A percentile compares a stretch with the other conserved stretches of the same genome.
These are phyloP conservation scores for Cyphomyrus plagiostoma DNA, from an alignment of 2,113 vertebrate genomes.

Conservation along the genomic window DNA sequence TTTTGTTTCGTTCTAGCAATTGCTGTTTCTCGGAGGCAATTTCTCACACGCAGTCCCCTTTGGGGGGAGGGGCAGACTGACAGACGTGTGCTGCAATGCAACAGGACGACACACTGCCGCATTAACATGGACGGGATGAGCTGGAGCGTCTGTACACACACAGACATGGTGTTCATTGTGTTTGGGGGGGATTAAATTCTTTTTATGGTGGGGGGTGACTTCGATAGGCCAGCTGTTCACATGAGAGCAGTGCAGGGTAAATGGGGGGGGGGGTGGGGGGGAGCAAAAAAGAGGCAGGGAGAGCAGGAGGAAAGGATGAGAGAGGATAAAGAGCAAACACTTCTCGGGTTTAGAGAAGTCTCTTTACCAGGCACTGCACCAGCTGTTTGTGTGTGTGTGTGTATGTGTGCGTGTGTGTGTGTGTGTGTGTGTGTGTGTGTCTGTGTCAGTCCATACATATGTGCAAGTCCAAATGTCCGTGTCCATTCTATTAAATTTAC, in stretches of 20 bases:
- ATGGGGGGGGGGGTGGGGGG: slow-evolving; percentile 24
- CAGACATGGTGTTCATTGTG: slow-evolving; percentile 45
- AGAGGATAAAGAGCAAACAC: slow-evolving; percentile 32
- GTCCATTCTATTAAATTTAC: background rate
- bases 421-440: background rate
- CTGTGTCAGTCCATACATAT: background rate
- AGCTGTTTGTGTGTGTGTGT: background rate
- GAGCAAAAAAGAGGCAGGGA: slow-evolving; percentile 22
- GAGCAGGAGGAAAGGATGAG: slow-evolving; percentile 17
- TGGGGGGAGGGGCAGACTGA: background rate
- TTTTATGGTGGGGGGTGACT: slow-evolving; percentile 33
- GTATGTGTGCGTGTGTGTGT: background rate
- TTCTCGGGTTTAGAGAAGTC: background rate
- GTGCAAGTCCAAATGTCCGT: background rate
- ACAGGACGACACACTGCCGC: background rate
- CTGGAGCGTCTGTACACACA: slow-evolving; percentile 36
- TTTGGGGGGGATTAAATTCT: slow-evolving; percentile 46
- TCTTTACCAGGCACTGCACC: background rate
- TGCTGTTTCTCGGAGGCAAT: background rate
- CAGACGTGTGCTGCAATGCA: slow-evolving; percentile 24
- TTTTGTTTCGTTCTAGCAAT: background rate
- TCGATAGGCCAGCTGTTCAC: slow-evolving; percentile 43
- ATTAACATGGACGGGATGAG: slow-evolving; percentile 21
- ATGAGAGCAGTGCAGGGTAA: background rate
- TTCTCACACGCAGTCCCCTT: background rate